These are phyloP conservation scores for Pogonocichla stellata DNA, from an alignment of 2,113 vertebrate species.

Conservation along the genomic window DNA sequence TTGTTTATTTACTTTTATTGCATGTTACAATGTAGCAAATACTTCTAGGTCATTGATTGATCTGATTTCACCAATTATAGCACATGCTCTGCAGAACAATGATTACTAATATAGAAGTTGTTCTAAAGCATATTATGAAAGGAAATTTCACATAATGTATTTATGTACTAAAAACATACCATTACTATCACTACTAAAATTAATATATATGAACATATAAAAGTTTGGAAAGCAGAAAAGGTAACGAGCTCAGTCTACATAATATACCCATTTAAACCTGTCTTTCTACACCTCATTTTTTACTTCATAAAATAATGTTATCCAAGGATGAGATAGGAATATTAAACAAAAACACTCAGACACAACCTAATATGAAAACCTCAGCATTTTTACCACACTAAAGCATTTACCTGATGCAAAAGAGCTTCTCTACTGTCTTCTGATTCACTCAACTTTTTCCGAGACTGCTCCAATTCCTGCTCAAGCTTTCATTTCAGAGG, in stretches of 20 bases:
- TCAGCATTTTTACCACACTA: neutral
- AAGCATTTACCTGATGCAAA: constrained; percentile 81
- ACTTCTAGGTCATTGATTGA: neutral
- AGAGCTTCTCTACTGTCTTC: constrained; percentile 85
- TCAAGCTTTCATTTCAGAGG: constrained; percentile 73
- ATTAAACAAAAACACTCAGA: neutral
- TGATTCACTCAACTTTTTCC: constrained; percentile 80
- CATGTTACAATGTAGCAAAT: neutral
- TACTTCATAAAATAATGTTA: neutral
- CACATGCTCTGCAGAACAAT: neutral
- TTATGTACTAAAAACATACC: neutral
- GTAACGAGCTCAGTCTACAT: neutral
- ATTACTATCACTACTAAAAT: neutral
- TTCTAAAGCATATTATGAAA: neutral
- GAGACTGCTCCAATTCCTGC: constrained; percentile 81
- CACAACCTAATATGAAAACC: neutral
- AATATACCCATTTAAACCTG: neutral
- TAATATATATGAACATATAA: neutral
- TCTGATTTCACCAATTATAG: neutral
- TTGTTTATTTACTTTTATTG: neutral
- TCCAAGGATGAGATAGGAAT: neutral
- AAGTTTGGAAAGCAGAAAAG: neutral
- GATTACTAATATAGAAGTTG: neutral
- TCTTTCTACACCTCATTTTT: neutral
- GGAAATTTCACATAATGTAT: neutral